Conservation (phyloP, 1,140 invertebrate species). For the Agraylea sexmaculata region DNA sequence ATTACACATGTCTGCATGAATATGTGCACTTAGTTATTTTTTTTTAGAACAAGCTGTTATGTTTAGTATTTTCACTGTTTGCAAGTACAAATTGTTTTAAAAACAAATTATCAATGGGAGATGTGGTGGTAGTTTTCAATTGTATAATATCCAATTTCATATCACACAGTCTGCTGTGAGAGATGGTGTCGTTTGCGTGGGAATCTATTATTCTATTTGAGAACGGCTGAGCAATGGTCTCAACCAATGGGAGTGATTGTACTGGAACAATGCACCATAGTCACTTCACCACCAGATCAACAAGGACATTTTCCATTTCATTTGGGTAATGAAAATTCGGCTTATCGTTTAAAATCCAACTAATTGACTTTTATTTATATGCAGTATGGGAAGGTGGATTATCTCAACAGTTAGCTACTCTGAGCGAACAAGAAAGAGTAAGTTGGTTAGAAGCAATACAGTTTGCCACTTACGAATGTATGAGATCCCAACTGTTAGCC, state of each 20-base stretch:
- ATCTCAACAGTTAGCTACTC: constrained; percentile 66
- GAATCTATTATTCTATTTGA: constrained; percentile 90
- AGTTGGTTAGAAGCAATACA: constrained; percentile 80
- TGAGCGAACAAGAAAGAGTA: constrained; percentile 68
- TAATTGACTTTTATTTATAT: constrained; percentile 22
- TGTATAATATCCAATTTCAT: constrained; percentile 22
- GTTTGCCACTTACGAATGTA: constrained; percentile 71
- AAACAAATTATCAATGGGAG: not conserved
- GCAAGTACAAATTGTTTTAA: not conserved
- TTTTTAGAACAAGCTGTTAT: no score
- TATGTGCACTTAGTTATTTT: no score
- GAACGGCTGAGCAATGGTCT: constrained; percentile 77
- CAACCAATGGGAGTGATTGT: constrained; percentile 80
- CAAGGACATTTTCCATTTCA: constrained; percentile 55
- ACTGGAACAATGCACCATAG: constrained; percentile 66
- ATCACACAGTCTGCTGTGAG: constrained; percentile 65
- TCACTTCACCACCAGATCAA: constrained; percentile 35
- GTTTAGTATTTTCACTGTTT: no score
- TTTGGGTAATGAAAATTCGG: constrained; percentile 45
- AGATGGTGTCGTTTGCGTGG: constrained; percentile 85
- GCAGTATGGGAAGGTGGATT: constrained; percentile 73
- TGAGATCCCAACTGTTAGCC: constrained; percentile 56
- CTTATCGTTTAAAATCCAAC: constrained; percentile 7
- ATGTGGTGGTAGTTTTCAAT: no score
- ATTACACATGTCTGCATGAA: no score